Percentiles rank a stretch among this genome's conserved stretches.
Evolutionary conservation across 2,113 vertebrate genomes (phyloP).

Genomic region (Axis porcinus): DNA sequence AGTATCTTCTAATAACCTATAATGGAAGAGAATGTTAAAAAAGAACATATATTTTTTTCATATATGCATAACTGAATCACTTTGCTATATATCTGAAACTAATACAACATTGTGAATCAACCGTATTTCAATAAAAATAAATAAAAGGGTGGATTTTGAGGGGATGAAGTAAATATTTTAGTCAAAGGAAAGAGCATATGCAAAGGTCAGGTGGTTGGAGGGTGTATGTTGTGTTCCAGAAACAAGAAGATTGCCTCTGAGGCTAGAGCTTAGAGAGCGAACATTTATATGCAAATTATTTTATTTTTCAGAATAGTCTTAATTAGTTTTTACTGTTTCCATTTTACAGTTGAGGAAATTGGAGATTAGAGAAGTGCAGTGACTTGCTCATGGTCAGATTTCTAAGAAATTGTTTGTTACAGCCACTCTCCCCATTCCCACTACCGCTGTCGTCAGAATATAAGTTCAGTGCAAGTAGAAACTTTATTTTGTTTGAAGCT

Average conservation of each 20-base stretch:
- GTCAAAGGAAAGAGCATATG: not conserved
- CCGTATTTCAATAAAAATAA: not conserved
- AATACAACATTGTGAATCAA: not conserved
- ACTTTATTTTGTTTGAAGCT: constrained; percentile 16
- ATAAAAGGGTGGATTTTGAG: not conserved
- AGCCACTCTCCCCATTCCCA: not conserved
- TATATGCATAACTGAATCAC: not conserved
- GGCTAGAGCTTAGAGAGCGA: not conserved
- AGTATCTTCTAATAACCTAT: not conserved
- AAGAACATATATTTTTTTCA: not conserved
- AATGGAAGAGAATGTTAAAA: not conserved
- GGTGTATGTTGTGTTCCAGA: not conserved
- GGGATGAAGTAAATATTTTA: not conserved
- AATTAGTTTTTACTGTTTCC: not conserved
- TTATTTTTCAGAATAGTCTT: not conserved
- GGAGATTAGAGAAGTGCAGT: not conserved
- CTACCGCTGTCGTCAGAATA: not conserved
- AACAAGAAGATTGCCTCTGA: constrained; percentile 9
- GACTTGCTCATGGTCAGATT: not conserved
- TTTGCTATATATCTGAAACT: not conserved
- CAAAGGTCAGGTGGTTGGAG: not conserved
- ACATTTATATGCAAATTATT: not conserved
- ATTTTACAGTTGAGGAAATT: constrained; percentile 30
- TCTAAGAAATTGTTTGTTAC: not conserved
- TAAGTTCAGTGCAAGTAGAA: not conserved